A percentile compares a stretch with the other conserved stretches of the same genome.
These are phyloP conservation scores for Calidris pugnax DNA, from an alignment of 2,113 vertebrate species.

Conservation along the genomic window DNA sequence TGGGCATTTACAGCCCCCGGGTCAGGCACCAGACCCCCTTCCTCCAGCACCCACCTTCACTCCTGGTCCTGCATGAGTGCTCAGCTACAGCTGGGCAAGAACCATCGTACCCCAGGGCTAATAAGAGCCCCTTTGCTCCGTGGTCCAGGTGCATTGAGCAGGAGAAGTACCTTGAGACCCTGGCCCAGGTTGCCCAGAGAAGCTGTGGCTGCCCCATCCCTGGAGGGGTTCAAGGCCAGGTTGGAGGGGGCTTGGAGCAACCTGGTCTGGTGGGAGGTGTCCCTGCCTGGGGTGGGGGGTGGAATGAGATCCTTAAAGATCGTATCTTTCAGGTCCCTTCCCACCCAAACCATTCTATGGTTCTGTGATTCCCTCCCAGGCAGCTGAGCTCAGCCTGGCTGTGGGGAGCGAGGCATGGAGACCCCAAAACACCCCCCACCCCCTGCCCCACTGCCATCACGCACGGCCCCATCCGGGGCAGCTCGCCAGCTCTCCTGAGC, in stretches of 20 bases:
- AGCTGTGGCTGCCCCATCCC: not conserved
- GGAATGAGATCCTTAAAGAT: not conserved
- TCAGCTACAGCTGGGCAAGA: not conserved
- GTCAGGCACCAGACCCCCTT: not conserved
- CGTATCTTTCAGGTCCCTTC: not conserved
- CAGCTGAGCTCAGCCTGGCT: not conserved
- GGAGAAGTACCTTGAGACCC: not conserved
- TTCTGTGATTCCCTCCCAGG: not conserved
- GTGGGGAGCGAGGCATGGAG: rapidly evolving
- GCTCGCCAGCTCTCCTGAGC: not conserved
- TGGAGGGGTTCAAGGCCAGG: too few relatives aligned
- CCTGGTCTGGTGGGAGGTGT: not conserved
- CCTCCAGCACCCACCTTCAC: not conserved
- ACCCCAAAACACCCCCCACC: not conserved
- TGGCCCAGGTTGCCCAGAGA: not conserved
- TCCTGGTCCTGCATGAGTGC: rapidly evolving
- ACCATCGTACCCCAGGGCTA: rapidly evolving
- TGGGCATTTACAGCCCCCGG: not conserved
- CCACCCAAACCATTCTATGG: not conserved
- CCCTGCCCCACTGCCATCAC: not conserved
- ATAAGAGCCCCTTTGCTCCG: not conserved
- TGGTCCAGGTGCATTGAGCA: rapidly evolving
- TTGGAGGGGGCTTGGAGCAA: not conserved
- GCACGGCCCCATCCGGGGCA: not conserved
- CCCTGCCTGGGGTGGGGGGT: not conserved